Base-by-base conservation (phyloP, 2,888 invertebrate species). In the Polietes domitor region DNA sequence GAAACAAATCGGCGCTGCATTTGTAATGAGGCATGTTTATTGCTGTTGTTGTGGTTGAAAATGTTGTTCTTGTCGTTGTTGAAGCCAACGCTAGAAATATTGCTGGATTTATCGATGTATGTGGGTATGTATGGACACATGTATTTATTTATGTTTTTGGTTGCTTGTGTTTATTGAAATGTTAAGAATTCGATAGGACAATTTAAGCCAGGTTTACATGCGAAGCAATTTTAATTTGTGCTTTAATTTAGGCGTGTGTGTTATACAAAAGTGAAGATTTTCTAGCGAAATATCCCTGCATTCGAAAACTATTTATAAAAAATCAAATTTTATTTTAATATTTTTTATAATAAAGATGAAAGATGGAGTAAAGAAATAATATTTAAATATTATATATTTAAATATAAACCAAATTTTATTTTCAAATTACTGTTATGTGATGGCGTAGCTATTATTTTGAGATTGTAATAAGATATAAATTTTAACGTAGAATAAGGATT, bases 11-110 rank as follows among this genome's bases (percentile, higher is more conserved):
- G 86, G 85, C 86, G 86, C 86, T 85, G 86, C 80, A 86, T 86
- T 83, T 81, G 82, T 84, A 85, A 86, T 86, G 86, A 86, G 84
- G 80, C 85, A 87, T 87, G 87, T 88, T 87, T 88, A 87, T 88
- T 88, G 87, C 87, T 89, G 88, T 88, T 86, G 84, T 85, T 85
- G 86, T 63, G 83, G 80, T 28, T 50, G 68, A n/a, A 41, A 12
- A 4, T 76, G 55, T 63, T 68, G 78, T 55, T 50, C 55, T 61
- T 82, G 70, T 55, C 76, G 75, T 21, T 68, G 53, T 32, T 80
- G n/a, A 43, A 28, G 10, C 55, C 37, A 76, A 70, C 71, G 75
- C 75, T 78, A 37, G 10, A 37, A 12, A 37, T 37, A 37, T 37
- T 37, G 37, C 1, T 83, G 72, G 47, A 47, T 47, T 37, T 50